Evolutionary conservation across 2,113 vertebrate species (phyloP), one percentile per base, ranked within the genome.

Genomic region (Oceanodroma tethys): DNA sequence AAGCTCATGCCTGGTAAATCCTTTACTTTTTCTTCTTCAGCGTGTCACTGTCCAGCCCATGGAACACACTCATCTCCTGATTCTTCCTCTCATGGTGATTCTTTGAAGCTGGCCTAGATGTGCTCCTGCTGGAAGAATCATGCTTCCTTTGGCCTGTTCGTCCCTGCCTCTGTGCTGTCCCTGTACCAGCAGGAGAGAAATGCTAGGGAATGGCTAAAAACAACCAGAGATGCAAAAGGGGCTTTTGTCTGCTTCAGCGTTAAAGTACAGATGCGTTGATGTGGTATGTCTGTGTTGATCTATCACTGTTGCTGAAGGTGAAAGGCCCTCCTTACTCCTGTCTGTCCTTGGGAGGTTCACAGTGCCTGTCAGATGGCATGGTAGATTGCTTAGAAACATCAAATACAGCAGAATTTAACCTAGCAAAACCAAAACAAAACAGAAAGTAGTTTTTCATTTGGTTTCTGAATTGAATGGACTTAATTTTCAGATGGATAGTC

Each of bases 231-330:
- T 11, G 6, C 27, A 38, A 68, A 42, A 45, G 22, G 11, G 6
- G 7, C 8, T 26, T 73, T 59, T 47, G 19, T 25, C 38, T 65
- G 0, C 73, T 55, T 78, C 29, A 52, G 53, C 48, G 21, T 67
- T 81, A 18, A 40, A 48, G 38, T n/a, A 50, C 2, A 1, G 25
- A 12, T 43, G 7, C 3, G 0, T 48, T 70, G 34, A 32, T 60
- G 43, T 50, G 47, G 4, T 66, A 4, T 10, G 7, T 56, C 65
- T 56, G 36, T n/a, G 36, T 16, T 74, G 45, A 71, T 86, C 42
- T 85, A 1, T 78, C 40, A 6, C 40, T 66, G 0, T 32, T 16
- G 29, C 70, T 78, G 83, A 63, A 85, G 45, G 34, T 67, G 36
- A 66, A 86, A 47, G 60, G 60, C 20, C 34, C 5, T n/a, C n/a